These are phyloP conservation scores for Mesorhabditis belari DNA, from an alignment of 2,888 invertebrate genomes.

Conservation along the genomic window DNA sequence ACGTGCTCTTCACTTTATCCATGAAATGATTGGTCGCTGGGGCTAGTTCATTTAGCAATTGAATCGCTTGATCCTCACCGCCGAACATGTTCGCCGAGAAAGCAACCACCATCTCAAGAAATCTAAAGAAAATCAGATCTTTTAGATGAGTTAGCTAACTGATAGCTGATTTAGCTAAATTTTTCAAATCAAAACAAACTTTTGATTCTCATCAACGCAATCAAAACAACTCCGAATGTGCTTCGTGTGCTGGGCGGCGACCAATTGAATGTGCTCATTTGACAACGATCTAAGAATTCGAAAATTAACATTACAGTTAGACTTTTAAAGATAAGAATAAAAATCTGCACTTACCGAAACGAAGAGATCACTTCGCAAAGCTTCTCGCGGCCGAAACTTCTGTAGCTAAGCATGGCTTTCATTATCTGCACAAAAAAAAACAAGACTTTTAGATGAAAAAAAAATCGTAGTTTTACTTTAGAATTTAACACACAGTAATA, in stretches of 20 bases:
- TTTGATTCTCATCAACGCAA: conserved; percentile 22
- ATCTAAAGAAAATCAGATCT: background rate
- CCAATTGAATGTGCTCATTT: conserved; percentile 17
- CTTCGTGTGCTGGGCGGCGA: conserved; percentile 11
- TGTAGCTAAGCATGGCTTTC: background rate
- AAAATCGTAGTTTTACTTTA: too few species aligned
- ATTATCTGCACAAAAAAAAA: background rate
- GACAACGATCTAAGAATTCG: conserved; percentile 25
- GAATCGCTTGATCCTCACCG: conserved; percentile 3
- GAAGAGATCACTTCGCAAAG: background rate
- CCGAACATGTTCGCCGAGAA: conserved; percentile 11
- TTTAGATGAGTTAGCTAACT: background rate
- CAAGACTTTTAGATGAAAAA: background rate
- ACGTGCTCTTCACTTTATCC: conserved; percentile 81
- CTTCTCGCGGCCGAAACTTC: background rate
- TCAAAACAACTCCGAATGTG: conserved; percentile 14
- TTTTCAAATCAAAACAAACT: conserved; percentile 9
- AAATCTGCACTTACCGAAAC: background rate
- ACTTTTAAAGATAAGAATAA: background rate
- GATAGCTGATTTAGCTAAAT: conserved; percentile 1
- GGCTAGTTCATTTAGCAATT: background rate
- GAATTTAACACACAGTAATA: too few species aligned
- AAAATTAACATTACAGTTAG: background rate
- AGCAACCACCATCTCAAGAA: conserved; percentile 10
- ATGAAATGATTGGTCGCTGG: conserved; percentile 58